These are phyloP conservation scores for Ditylenchus dipsaci DNA, from an alignment of 1,140 invertebrate genomes.

Conservation along the genomic window DNA sequence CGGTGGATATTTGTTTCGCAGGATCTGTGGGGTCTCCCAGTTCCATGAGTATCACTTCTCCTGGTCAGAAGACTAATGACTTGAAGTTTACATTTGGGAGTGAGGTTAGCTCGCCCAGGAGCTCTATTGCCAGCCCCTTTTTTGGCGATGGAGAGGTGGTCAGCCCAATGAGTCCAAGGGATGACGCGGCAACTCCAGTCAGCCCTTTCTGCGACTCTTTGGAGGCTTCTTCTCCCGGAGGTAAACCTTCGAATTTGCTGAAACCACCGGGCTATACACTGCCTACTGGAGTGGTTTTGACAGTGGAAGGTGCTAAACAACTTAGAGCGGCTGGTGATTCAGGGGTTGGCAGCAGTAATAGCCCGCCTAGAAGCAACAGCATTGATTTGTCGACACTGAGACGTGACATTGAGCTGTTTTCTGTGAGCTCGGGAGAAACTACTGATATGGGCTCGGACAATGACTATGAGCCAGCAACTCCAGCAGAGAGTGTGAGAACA, in stretches of 20 bases:
- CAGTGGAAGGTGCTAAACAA: neutral
- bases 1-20: neutral
- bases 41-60: neutral
- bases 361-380: constrained; percentile 53
- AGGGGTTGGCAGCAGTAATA: constrained; percentile 1
- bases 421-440: constrained; percentile 47
- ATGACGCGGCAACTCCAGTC: neutral
- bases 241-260: constrained; percentile 45
- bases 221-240: too few relatives aligned
- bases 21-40: too few relatives aligned
- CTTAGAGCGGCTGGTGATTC: neutral
- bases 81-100: neutral
- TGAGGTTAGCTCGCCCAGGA: neutral
- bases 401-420: constrained; percentile 55
- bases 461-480: constrained; percentile 45
- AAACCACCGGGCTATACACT: constrained; percentile 41
- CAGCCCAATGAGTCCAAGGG: neutral
- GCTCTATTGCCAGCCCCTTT: neutral
- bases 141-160: neutral
- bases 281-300: neutral
- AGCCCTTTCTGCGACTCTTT: too few relatives aligned
- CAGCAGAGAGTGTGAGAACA: constrained; percentile 40
- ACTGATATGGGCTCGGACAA: constrained; percentile 39
- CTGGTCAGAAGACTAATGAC: neutral
- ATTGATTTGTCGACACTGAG: constrained; percentile 55